phyloP scores from a whole-genome alignment of 2,888 invertebrate genomes.

The Stegophylla sp. region DNA sequence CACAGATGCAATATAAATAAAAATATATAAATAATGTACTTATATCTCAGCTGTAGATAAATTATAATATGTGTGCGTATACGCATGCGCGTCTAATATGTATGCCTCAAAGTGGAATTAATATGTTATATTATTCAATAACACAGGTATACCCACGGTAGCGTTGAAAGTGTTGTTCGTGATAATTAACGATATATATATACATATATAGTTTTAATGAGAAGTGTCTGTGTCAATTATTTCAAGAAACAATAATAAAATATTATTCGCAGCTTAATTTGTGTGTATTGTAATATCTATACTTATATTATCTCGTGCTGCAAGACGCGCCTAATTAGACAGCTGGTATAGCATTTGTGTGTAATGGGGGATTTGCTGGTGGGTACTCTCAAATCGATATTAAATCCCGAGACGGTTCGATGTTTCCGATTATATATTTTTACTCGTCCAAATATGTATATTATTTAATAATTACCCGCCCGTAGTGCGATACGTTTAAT shows the following conservation, averaged over 20 bases:
- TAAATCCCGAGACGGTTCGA: not conserved
- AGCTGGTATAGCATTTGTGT: no score
- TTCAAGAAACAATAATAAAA: not conserved
- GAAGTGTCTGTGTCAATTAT: not conserved
- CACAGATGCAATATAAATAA: no score
- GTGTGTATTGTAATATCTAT: not conserved
- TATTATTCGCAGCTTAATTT: not conserved
- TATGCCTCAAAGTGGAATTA: no score
- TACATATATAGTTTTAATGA: not conserved
- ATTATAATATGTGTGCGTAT: not conserved
- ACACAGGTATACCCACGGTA: not conserved
- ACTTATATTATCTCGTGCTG: not conserved
- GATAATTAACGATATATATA: not conserved
- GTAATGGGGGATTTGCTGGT: not conserved
- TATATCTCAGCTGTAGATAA: no score
- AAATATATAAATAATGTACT: no score
- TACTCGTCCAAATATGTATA: not conserved
- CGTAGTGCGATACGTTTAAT: not conserved
- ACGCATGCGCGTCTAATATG: not conserved
- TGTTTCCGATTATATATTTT: slow-evolving; percentile 2
- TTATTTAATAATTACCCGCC: not conserved
- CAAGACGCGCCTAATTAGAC: no score
- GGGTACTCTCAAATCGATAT: slow-evolving; percentile 35
- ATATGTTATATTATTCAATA: not conserved
- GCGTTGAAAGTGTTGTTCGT: not conserved